phyloP scores from a whole-genome alignment of 1,140 invertebrate species.

The Episyrphus balteatus region DNA sequence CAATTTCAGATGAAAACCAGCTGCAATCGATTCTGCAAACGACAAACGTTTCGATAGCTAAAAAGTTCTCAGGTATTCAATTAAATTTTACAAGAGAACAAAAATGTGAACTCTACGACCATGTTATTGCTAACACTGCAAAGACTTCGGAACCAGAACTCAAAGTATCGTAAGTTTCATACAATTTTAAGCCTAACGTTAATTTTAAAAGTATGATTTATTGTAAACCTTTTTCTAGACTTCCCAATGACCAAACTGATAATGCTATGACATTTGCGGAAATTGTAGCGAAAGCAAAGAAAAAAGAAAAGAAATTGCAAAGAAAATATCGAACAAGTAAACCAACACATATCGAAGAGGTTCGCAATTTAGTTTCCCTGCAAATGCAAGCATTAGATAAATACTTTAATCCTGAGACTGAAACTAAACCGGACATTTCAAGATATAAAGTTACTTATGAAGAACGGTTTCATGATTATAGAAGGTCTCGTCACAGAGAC shows the following conservation, averaged over 20 bases:
- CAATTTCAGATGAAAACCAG: slow-evolving; percentile 1
- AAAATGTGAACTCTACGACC: slow-evolving; percentile 19
- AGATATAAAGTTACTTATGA: too few relatives aligned
- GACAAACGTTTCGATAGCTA: neutral
- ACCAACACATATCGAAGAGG: slow-evolving; percentile 22
- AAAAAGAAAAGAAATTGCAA: slow-evolving; percentile 12
- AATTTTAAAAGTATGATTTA: too few relatives aligned
- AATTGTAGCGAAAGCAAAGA: slow-evolving; percentile 17
- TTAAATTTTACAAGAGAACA: slow-evolving; percentile 8
- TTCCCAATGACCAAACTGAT: slow-evolving; percentile 8
- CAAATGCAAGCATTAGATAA: slow-evolving; percentile 23
- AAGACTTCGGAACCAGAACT: slow-evolving; percentile 1
- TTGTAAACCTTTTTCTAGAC: too few relatives aligned
- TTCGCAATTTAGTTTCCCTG: slow-evolving; percentile 19
- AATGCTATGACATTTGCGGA: slow-evolving; percentile 6
- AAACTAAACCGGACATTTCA: neutral
- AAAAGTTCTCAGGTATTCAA: slow-evolving; percentile 14
- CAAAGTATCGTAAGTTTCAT: slow-evolving; percentile 1
- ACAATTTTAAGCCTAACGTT: too few relatives aligned
- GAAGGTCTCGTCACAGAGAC: too few relatives aligned
- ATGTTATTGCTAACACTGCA: slow-evolving; percentile 12
- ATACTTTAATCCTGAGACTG: slow-evolving; percentile 8
- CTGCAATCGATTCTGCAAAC: slow-evolving; percentile 1
- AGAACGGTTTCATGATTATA: too few relatives aligned
- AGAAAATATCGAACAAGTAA: slow-evolving; percentile 22